Evolutionary conservation across 2,113 vertebrate species (phyloP), one percentile per base, ranked within the genome.

Genomic region (Tretioscincus oriximinensis): DNA sequence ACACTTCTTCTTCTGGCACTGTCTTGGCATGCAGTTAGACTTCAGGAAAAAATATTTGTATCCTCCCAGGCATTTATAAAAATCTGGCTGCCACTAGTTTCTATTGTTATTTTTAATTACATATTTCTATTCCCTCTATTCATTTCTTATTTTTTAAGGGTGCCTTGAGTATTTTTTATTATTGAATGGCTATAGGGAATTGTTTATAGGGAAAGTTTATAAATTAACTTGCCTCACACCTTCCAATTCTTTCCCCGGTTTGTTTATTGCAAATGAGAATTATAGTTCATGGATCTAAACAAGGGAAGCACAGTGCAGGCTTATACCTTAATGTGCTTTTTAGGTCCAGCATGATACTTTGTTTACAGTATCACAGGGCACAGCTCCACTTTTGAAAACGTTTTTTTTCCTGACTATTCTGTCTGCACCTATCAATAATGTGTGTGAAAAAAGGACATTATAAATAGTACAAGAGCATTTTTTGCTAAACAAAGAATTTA

Each of bases 401-500:
- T 7, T 28, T 45, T 22, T n/a, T 3, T 49, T 45, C 31, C 28
- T 67, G 67, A 20, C 6, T 73, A 31, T 63, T 49, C 20, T 67
- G 26, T 45, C 7, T 70, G 12, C n/a, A 61, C 61, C 18, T 63
- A 45, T 76, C 66, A 75, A 69, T 51, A 63, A 20, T 21, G 72
- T 35, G 2, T 61, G 24, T 77, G 69, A 66, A 73, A 87, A 70
- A 83, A 73, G 58, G 10, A 5, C 8, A 51, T 24, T 18, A 5
- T 26, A 31, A 76, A 84, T 29, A 0, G 41, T 41, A 74, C 22
- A 78, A 29, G 10, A 47, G 12, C 20, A 31, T 26, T 22, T 31
- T 41, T 58, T 58, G 18, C 18, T 58, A 47, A 77, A 78, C 45
- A 85, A 7, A 5, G 26, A n/a, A 74, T 81, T 54, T 81, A 82